Conservation (phyloP, 2,113 vertebrate genomes). For the Cebus imitator region DNA sequence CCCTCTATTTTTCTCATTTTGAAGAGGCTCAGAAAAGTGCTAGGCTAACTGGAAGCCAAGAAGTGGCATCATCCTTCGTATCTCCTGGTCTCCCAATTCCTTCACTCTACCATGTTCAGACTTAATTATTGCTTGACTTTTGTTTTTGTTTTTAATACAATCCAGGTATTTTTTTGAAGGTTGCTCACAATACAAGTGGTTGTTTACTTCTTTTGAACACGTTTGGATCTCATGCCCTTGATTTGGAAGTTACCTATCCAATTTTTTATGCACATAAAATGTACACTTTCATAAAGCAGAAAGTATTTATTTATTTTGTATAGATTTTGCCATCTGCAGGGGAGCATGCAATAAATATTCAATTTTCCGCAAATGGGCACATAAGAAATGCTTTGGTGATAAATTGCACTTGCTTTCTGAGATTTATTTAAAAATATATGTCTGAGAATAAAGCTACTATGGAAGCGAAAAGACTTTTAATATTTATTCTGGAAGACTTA, state of each 20-base stretch:
- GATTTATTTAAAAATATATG: background rate
- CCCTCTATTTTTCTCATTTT: background rate
- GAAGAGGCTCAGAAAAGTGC: background rate
- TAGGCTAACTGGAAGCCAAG: fast-evolving
- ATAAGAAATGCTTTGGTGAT: background rate
- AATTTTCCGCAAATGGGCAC: background rate
- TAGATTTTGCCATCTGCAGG: background rate
- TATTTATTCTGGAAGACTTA: background rate
- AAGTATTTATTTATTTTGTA: background rate
- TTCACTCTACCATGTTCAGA: background rate
- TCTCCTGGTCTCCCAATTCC: background rate
- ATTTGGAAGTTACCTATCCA: background rate
- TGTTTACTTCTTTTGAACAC: no score
- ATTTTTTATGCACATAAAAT: background rate
- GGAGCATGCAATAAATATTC: background rate
- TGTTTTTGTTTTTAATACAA: background rate
- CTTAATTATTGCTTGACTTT: no score
- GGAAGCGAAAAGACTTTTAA: background rate
- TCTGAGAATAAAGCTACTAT: background rate
- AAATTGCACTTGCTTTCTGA: background rate
- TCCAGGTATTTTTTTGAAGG: background rate
- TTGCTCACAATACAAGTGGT: background rate
- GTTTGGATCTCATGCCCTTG: background rate
- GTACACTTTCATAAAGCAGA: fast-evolving
- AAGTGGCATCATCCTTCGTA: fast-evolving